Percentiles rank a stretch among this genome's conserved stretches.
Evolutionary conservation across 2,888 invertebrate species (phyloP).

Genomic region (Cosmopolites sordidus): DNA sequence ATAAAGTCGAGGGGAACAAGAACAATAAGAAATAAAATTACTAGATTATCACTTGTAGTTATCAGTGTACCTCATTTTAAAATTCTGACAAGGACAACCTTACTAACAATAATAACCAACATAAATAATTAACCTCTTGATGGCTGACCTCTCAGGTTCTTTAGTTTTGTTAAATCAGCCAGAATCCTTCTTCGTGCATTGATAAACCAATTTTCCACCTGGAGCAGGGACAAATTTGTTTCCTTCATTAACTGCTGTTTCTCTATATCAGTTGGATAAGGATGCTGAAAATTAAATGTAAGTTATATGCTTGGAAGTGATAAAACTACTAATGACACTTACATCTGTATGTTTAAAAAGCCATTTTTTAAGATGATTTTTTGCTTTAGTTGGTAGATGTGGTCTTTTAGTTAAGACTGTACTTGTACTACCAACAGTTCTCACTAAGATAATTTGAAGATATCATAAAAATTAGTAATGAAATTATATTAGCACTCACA

Average conservation of each 20-base stretch:
- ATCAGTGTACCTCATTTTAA: too few relatives aligned
- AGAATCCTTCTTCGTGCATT: slow-evolving; percentile 37
- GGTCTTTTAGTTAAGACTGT: slow-evolving; percentile 35
- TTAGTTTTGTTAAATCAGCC: slow-evolving; percentile 35
- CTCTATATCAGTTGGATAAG: slow-evolving; percentile 38
- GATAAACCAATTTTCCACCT: slow-evolving; percentile 39
- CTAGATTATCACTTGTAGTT: too few relatives aligned
- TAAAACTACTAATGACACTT: slow-evolving; percentile 22
- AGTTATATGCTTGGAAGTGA: not conserved
- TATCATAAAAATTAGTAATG: too few relatives aligned
- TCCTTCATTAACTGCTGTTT: slow-evolving; percentile 39
- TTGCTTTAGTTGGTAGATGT: slow-evolving; percentile 38
- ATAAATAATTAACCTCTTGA: not conserved
- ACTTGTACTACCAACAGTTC: not conserved
- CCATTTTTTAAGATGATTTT: slow-evolving; percentile 39
- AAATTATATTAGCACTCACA: too few relatives aligned
- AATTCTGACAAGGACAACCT: not conserved
- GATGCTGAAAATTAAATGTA: slow-evolving; percentile 31
- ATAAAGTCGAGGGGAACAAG: too few relatives aligned
- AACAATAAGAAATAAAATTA: too few relatives aligned
- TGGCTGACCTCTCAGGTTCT: slow-evolving; percentile 14
- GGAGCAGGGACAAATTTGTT: slow-evolving; percentile 36
- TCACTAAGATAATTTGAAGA: slow-evolving; percentile 1
- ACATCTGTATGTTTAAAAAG: slow-evolving; percentile 38
- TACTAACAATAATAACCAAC: not conserved